phyloP scores from a whole-genome alignment of 2,888 invertebrate genomes.

The Deroplatys truncata region DNA sequence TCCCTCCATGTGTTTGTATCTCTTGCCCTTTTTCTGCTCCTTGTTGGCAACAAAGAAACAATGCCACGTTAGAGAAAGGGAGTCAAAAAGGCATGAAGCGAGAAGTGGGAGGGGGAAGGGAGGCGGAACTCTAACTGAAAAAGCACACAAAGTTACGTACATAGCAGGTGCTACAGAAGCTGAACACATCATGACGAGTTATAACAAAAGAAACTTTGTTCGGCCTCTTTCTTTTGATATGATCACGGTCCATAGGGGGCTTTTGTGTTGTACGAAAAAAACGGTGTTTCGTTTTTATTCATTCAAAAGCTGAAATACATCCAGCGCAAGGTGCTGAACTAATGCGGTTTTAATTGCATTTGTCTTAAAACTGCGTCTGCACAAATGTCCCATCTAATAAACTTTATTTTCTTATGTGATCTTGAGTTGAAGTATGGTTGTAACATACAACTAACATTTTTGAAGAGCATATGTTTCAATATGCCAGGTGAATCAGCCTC shows the following conservation, averaged over 20 bases:
- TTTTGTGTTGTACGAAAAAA: background rate
- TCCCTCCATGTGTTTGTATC: background rate
- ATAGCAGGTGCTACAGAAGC: background rate
- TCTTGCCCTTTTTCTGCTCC: background rate
- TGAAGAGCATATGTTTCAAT: too few species aligned
- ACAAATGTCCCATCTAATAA: too few species aligned
- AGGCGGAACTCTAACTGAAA: background rate
- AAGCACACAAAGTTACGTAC: background rate
- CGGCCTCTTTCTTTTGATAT: background rate
- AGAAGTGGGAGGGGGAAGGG: background rate
- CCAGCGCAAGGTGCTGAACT: too few species aligned
- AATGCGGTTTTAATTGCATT: too few species aligned
- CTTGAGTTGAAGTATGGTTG: too few species aligned
- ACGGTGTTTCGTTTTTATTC: too few species aligned
- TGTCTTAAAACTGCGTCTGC: too few species aligned
- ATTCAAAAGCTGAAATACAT: too few species aligned
- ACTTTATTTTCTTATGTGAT: too few species aligned
- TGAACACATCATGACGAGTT: background rate
- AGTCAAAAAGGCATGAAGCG: background rate
- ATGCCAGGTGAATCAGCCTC: too few species aligned
- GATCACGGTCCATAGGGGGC: background rate
- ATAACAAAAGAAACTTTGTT: background rate
- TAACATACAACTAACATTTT: too few species aligned
- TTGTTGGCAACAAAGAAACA: background rate
- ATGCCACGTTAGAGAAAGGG: background rate